Percentiles rank a stretch among this genome's conserved stretches.
phyloP scores from a whole-genome alignment of 2,888 invertebrate species.

The Sarcophaga carnaria region DNA sequence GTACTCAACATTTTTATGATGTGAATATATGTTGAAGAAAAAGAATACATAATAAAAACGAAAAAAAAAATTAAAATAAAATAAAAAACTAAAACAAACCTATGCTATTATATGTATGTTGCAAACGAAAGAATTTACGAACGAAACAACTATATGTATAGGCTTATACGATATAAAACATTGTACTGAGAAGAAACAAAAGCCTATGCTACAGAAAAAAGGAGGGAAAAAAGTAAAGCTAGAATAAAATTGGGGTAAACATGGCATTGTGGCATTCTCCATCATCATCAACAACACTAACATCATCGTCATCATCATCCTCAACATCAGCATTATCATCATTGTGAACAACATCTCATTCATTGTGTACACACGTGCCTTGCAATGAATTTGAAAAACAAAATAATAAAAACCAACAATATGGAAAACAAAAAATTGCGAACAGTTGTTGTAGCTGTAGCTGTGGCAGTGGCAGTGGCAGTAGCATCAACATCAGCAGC shows the following conservation, averaged over 20 bases:
- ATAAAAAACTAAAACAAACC: constrained; percentile 56
- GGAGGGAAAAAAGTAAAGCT: constrained; percentile 56
- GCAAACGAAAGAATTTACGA: constrained; percentile 54
- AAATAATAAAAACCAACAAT: constrained; percentile 45
- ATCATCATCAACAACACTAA: constrained; percentile 40
- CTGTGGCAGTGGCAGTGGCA: too few species aligned
- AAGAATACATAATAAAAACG: constrained; percentile 36
- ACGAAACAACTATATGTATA: constrained; percentile 31
- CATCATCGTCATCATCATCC: constrained; percentile 38
- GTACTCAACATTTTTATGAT: constrained; percentile 36
- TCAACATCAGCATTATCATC: constrained; percentile 21
- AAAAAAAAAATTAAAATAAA: constrained; percentile 36
- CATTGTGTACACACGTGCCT: constrained; percentile 60
- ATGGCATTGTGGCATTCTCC: constrained; percentile 68
- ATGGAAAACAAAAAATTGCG: constrained; percentile 10
- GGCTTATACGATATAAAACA: neutral
- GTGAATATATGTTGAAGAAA: constrained; percentile 31
- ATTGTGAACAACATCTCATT: constrained; percentile 30
- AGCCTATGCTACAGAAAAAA: constrained; percentile 53
- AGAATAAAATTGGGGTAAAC: constrained; percentile 78
- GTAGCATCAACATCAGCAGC: too few species aligned
- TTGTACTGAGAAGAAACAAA: constrained; percentile 55
- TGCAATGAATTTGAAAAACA: constrained; percentile 58
- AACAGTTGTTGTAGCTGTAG: neutral
- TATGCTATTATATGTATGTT: constrained; percentile 42